Evolutionary conservation across 1,140 invertebrate species (phyloP).

Genomic region (Zaprionus nigranus): DNA sequence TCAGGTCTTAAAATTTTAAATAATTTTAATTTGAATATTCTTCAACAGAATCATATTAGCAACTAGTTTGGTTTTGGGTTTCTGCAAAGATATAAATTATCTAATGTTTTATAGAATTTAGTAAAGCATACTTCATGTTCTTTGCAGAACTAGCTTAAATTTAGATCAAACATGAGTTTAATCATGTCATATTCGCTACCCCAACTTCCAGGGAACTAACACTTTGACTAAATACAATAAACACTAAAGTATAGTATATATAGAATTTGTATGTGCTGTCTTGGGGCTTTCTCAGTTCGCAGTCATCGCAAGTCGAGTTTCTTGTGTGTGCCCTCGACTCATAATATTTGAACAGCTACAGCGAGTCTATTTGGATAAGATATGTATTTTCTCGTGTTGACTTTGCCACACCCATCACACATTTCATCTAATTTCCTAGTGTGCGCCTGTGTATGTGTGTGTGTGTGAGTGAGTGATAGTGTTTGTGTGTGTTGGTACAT

Average conservation of each 20-base stretch:
- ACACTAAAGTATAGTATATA: not conserved
- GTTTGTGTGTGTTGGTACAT: slow-evolving; percentile 30
- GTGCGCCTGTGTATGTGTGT: not conserved
- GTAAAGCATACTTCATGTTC: not conserved
- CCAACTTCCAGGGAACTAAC: not conserved
- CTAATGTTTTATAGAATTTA: too few relatives aligned
- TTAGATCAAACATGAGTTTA: not conserved
- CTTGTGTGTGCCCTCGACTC: slow-evolving; percentile 24
- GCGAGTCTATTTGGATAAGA: slow-evolving; percentile 46
- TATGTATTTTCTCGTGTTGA: slow-evolving; percentile 38
- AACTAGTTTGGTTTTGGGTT: too few relatives aligned
- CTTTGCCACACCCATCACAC: slow-evolving; percentile 39
- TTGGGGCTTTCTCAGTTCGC: slow-evolving; percentile 9
- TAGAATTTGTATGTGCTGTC: not conserved
- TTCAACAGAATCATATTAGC: too few relatives aligned
- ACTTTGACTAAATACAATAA: not conserved
- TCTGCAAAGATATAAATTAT: too few relatives aligned
- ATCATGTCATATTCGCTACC: not conserved
- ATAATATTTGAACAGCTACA: slow-evolving; percentile 48
- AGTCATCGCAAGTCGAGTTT: slow-evolving; percentile 23
- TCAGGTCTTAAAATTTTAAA: too few relatives aligned
- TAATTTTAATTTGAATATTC: too few relatives aligned
- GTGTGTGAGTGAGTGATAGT: slow-evolving; percentile 1
- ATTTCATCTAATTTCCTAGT: slow-evolving; percentile 38
- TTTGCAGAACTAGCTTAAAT: not conserved